Evolutionary conservation across 2,888 invertebrate species (phyloP).

Genomic region (Prenolepis imparis): DNA sequence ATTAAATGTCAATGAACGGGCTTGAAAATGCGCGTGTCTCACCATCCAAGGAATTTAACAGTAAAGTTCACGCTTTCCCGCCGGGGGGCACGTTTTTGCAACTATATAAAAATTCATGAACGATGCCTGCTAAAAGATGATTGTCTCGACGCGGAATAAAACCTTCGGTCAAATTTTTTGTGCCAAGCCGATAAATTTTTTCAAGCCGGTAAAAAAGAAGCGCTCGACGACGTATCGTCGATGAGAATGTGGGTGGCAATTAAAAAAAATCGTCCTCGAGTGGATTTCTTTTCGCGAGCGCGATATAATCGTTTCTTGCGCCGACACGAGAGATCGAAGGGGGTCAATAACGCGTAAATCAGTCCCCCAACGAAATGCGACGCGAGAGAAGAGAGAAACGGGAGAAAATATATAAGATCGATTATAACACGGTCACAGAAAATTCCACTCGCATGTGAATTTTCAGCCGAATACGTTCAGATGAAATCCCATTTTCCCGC

Average conservation of each 20-base stretch:
- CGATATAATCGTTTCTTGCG: neutral
- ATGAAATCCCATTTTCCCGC: conserved; percentile 28
- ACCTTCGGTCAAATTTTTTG: neutral
- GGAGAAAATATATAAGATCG: neutral
- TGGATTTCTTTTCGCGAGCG: neutral
- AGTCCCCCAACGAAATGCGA: neutral
- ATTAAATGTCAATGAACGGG: conserved; percentile 57
- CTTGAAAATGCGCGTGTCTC: conserved; percentile 35
- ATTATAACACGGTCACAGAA: conserved; percentile 35
- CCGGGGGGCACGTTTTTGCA: conserved; percentile 28
- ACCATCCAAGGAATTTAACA: conserved; percentile 35
- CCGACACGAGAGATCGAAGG: neutral
- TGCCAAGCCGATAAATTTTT: neutral
- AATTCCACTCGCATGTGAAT: conserved; percentile 4
- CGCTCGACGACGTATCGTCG: neutral
- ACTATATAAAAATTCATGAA: conserved; percentile 18
- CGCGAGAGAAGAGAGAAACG: neutral
- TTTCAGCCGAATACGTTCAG: conserved; percentile 8
- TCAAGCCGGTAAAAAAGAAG: neutral
- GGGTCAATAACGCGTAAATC: conserved; percentile 8
- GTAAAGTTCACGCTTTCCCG: conserved; percentile 40
- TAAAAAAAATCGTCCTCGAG: neutral
- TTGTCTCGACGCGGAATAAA: conserved; percentile 1
- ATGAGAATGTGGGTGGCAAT: neutral
- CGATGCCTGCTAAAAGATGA: conserved; percentile 1